phyloP scores from a whole-genome alignment of 2,888 invertebrate species.

The Plebejus melissa region DNA sequence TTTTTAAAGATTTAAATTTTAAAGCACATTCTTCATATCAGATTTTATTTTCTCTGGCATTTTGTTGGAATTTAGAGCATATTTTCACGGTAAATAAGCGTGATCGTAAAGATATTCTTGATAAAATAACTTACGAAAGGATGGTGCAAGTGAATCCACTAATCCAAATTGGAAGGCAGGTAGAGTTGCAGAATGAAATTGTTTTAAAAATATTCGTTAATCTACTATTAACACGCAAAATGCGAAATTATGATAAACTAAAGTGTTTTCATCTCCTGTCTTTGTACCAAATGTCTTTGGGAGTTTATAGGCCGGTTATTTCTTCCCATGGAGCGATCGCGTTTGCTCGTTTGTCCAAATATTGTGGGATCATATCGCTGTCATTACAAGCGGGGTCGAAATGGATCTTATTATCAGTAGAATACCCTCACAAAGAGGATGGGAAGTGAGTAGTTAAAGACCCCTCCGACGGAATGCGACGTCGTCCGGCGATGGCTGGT shows the following conservation, averaged over 20 bases:
- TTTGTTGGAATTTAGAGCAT: not conserved
- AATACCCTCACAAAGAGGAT: conserved; percentile 33
- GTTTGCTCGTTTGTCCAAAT: not conserved
- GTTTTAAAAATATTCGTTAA: not conserved
- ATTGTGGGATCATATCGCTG: not conserved
- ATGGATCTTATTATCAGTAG: conserved; percentile 27
- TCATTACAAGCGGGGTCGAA: conserved; percentile 26
- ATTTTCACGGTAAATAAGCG: not conserved
- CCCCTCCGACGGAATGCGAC: conserved; percentile 33
- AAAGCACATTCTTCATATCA: not conserved
- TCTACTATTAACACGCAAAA: not conserved
- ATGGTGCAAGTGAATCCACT: not conserved
- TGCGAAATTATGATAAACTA: not conserved
- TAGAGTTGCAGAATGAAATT: not conserved
- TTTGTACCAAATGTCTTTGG: too few species aligned
- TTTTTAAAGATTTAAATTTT: not conserved
- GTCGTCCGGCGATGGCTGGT: conserved; percentile 28
- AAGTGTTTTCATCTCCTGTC: not conserved
- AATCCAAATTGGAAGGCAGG: not conserved
- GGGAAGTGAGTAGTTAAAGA: conserved; percentile 48
- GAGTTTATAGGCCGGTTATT: not conserved
- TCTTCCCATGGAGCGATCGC: not conserved
- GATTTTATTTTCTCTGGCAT: not conserved
- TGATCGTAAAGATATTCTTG: conserved; percentile 4
- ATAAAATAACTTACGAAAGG: not conserved